phyloP scores from a whole-genome alignment of 2,888 invertebrate species.

The Lasioglossum zephyrum region DNA sequence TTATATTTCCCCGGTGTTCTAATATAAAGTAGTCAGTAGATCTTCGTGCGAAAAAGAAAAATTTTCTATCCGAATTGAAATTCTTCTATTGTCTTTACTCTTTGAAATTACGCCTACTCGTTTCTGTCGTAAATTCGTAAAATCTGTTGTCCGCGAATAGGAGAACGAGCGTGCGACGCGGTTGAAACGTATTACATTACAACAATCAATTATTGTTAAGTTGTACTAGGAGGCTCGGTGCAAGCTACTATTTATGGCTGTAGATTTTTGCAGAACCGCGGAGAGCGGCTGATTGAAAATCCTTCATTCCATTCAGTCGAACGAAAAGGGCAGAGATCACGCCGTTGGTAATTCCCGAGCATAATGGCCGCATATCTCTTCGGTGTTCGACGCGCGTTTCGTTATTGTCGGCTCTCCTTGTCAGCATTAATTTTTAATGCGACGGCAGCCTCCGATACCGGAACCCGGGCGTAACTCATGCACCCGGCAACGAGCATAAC shows the following conservation, averaged over 20 bases:
- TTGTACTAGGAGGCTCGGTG: not conserved
- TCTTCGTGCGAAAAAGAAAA: no score
- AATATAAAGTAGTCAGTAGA: no score
- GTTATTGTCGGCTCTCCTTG: constrained; percentile 46
- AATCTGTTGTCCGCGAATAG: no score
- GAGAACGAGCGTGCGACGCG: not conserved
- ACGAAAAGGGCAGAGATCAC: constrained; percentile 35
- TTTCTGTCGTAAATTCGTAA: no score
- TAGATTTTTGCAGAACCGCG: constrained; percentile 22
- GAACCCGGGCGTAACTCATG: constrained; percentile 39
- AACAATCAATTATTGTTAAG: constrained; percentile 40
- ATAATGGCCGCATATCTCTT: constrained; percentile 49
- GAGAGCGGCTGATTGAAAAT: constrained; percentile 34
- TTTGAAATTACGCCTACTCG: no score
- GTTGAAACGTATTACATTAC: constrained; percentile 19
- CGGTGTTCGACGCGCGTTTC: constrained; percentile 42
- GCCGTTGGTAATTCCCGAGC: constrained; percentile 35
- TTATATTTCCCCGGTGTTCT: not conserved
- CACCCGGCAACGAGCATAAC: constrained; percentile 25
- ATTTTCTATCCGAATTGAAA: no score
- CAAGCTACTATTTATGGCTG: constrained; percentile 13
- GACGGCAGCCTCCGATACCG: constrained; percentile 5
- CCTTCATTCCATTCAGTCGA: constrained; percentile 32
- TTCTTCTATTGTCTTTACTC: no score
- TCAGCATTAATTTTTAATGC: constrained; percentile 27